Conservation (phyloP, 2,888 invertebrate species). For the Apotomis turbidana region DNA sequence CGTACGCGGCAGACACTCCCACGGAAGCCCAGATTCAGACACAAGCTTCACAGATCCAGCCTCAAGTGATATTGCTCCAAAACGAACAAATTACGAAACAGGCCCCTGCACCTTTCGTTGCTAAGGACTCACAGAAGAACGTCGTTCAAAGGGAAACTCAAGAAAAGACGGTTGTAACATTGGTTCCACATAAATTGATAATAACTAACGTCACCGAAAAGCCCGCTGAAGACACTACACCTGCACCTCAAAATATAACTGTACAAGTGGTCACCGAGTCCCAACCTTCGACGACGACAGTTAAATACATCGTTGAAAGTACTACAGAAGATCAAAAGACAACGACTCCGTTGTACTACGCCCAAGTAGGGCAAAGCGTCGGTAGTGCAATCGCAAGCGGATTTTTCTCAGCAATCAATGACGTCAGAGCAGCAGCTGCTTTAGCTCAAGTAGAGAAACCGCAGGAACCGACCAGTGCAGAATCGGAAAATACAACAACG, state of each 20-base stretch:
- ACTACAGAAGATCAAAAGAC: slow-evolving; percentile 61
- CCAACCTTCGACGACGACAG: slow-evolving; percentile 64
- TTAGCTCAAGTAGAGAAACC: slow-evolving; percentile 84
- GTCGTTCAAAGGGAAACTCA: slow-evolving; percentile 73
- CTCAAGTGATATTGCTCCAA: slow-evolving; percentile 61
- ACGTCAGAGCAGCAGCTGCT: slow-evolving; percentile 85
- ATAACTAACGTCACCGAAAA: slow-evolving; percentile 62
- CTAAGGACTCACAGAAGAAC: slow-evolving; percentile 62
- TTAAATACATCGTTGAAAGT: slow-evolving; percentile 63
- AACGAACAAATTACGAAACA: slow-evolving; percentile 65
- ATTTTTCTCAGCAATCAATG: slow-evolving; percentile 85
- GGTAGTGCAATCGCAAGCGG: slow-evolving; percentile 70
- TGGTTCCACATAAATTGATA: slow-evolving; percentile 61
- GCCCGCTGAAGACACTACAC: slow-evolving; percentile 55
- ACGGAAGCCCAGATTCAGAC: slow-evolving; percentile 42
- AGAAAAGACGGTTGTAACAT: slow-evolving; percentile 63
- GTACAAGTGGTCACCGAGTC: slow-evolving; percentile 60
- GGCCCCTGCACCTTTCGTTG: slow-evolving; percentile 57
- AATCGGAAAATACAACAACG: slow-evolving; percentile 52
- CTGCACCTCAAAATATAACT: slow-evolving; percentile 60
- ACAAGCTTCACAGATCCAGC: slow-evolving; percentile 38
- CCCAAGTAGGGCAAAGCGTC: slow-evolving; percentile 74
- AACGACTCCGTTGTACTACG: slow-evolving; percentile 74
- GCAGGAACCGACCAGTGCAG: slow-evolving; percentile 66
- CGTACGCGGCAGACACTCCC: slow-evolving; percentile 66